phyloP scores from a whole-genome alignment of 2,797 vertebrate genomes.

The Cheirogaleus major region DNA sequence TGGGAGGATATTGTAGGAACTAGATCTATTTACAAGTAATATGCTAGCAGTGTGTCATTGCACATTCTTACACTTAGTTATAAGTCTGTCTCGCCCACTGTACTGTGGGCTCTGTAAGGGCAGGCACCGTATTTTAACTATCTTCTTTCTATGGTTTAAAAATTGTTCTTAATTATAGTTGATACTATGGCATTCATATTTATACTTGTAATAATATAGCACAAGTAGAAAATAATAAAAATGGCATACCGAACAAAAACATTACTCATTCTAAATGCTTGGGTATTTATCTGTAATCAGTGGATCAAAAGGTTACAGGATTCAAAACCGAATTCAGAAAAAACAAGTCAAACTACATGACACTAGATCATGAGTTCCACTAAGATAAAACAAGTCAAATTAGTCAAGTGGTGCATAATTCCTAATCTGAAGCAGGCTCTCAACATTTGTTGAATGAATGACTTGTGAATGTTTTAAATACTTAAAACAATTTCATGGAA shows the following conservation, averaged over 20 bases:
- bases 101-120: background rate
- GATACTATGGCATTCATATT: background rate
- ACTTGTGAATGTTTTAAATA: background rate
- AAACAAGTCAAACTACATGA: background rate
- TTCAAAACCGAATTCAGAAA: conserved; percentile 53
- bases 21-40: background rate
- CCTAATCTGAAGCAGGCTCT: background rate
- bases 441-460: background rate
- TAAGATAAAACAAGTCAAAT: background rate
- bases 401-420: background rate
- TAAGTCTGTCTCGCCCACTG: background rate
- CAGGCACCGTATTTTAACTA: background rate
- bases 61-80: background rate
- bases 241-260: background rate
- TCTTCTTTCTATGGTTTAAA: conserved; percentile 43
- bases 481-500: background rate
- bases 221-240: conserved; percentile 41
- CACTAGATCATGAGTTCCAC: background rate
- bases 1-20: background rate
- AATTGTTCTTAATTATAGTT: background rate
- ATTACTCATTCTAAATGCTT: background rate
- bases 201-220: background rate
- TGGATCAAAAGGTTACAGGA: background rate
- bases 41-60: background rate
- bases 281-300: background rate